Evolutionary conservation across 2,888 invertebrate species (phyloP), one percentile per base, ranked within the genome.

Genomic region (Leucoma salicis): DNA sequence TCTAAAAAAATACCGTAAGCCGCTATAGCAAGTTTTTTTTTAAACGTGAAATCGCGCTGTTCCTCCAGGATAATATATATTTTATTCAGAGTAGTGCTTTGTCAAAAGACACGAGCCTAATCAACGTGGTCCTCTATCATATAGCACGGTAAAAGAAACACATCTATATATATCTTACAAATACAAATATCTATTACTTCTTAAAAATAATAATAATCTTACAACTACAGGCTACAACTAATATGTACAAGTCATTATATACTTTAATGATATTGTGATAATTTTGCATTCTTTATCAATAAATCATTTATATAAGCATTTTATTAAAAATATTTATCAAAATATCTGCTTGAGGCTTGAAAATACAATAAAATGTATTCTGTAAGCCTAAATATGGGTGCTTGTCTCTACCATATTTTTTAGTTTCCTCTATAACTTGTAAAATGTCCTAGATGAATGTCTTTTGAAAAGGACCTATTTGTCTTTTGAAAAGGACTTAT

Each of bases 131-230:
- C 57, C 57, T 57, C 39, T 46, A 46, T 53, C 55, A 58, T 7
- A 65, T 64, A 57, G 57, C 57, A 75, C 74, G 80, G 80, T 84
- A 82, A 82, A 84, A 73, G 70, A 83, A 84, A 85, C 80, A 81
- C 82, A 63, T 80, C 75, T 82, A 79, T 77, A 79, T 63, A 74
- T 83, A 78, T 82, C 74, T 80, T 81, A 83, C 75, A 81, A 72
- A 77, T 76, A 80, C 71, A 79, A 71, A 73, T 74, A 75, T 79
- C 77, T 78, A 74, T 68, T 73, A 61, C 57, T 68, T 65, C 57
- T 71, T 74, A 78, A 52, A 74, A 71, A 70, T 71, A 63, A 75
- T 76, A 75, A 65, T 71, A 70, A 75, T 59, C 74, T 77, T 82
- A 82, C 15, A 21, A 14, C 63, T 76, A 81, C 35, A 7, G 38